Evolutionary conservation across 2,797 vertebrate genomes (phyloP), one percentile per base, ranked within the genome.

Genomic region (Spinus olivaceus): DNA sequence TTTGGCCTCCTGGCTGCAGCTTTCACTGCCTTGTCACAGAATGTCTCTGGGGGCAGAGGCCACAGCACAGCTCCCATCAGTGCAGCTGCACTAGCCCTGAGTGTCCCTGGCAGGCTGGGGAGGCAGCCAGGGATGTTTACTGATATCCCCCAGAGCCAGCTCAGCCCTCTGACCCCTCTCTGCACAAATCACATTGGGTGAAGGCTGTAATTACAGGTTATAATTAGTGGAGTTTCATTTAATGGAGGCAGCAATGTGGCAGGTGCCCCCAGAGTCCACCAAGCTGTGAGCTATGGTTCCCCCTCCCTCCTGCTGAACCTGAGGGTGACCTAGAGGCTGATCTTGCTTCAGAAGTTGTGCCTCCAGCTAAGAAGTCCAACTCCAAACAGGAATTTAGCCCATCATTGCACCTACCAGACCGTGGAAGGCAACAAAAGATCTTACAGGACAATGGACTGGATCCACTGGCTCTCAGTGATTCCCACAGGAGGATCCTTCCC

Each of bases 171-270:
- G 94, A 96, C 95, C 95, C 85, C 56, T 91, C 89, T 96, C 94
- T 57, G 89, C 72, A 94, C 92, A 95, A 94, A 95, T 97, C 92
- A 86, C 82, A 10, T 1, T 41, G 89, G 92, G 81, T 96, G 92
- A 94, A 92, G 94, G 94, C 95, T 97, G 78, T 94, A 96, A 96
- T 97, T 95, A 96, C 21, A 46, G 94, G 80, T 90, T 94, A 92
- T 94, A 95, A 96, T 96, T 96, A 94, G 85, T 84, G 51, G 94
- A 96, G 76, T 67, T 92, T 91, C 81, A 64, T 94, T 95, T 94
- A 88, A 95, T 53, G 87, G 92, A 92, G 69, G 94, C 91, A 81
- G 82, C 47, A 28, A 81, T 11, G 14, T 66, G 84, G 81, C 88
- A 93, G 84, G 70, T 5, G 7, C 49, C 84, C 81, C 69, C 77